Evolutionary conservation across 2,113 vertebrate genomes (phyloP).

Genomic region (Falcunculus frontatus): DNA sequence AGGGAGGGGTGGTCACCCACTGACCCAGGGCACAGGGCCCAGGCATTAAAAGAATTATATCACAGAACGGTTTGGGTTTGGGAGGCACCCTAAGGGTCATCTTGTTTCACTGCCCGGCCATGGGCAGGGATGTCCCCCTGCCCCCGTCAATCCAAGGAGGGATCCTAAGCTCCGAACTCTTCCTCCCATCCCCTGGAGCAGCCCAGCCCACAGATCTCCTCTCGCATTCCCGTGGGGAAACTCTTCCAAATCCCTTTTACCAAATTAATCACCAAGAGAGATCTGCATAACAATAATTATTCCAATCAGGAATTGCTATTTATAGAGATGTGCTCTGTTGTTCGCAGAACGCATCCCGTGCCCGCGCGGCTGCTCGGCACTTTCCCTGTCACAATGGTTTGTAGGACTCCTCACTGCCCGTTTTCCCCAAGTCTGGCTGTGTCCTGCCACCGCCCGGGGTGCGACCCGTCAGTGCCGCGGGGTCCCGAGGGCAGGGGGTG

Average conservation of each 20-base stretch:
- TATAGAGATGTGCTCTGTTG: rapidly evolving
- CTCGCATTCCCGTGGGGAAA: not conserved
- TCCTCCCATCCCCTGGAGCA: not conserved
- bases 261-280: not conserved
- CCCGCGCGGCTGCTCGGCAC: not conserved
- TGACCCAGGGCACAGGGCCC: not conserved
- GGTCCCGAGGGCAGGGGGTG: rapidly evolving
- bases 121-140: not conserved
- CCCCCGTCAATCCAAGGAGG: not conserved
- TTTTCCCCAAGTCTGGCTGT: rapidly evolving
- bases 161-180: not conserved
- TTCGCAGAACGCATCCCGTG: not conserved
- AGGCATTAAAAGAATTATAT: rapidly evolving
- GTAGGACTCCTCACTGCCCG: rapidly evolving
- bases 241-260: not conserved
- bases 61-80: not conserved
- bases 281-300: not conserved
- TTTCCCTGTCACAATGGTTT: rapidly evolving
- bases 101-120: not conserved
- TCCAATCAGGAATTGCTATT: not conserved
- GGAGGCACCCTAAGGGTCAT: not conserved
- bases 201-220: not conserved
- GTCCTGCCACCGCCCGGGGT: not conserved
- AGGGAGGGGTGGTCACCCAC: not conserved
- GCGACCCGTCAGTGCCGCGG: rapidly evolving